Base-by-base conservation (phyloP, 2,797 vertebrate species). In the Melanotaenia nigrans region DNA sequence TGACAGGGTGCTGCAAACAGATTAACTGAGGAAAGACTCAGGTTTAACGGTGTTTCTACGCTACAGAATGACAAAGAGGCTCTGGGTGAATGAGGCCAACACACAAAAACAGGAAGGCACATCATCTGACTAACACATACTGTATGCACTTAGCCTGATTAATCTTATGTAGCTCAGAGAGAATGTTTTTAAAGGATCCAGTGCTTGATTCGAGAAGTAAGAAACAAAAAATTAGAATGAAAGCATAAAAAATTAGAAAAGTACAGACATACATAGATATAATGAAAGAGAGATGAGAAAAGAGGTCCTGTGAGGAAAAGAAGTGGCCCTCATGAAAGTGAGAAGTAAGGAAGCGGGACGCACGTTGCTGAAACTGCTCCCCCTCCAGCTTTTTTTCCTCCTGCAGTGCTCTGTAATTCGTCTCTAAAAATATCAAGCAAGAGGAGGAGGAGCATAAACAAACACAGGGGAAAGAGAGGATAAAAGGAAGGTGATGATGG, bases 391-490 rank as follows among this genome's bases (percentile, higher is more conserved):
- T 63, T 89, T 82, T 83, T 79, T 53, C 51, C 65, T 82, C 66
- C 84, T 76, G 88, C 87, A 81, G 87, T 83, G 82, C 78, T 88
- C 84, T 86, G 86, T 91, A 91, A 94, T 90, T 92, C 83, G 84
- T 75, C 83, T 88, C 90, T 94, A 93, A 94, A 94, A 93, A 94
- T 94, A 95, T 83, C 90, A 82, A 63, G 77, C 82, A 85, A 79
- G 75, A 81, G 64, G 78, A 90, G 83, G 81, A 83, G 89, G 87
- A 85, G 90, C 87, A 77, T 83, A 79, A 88, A 90, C 85, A 92
- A 90, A 87, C 75, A 83, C 51, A 73, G 51, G 70, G 72, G 80
- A 69, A 83, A 78, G 78, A 73, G 68, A 85, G 77, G 72, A 78
- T 60, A 66, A 72, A 79, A 63, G 72, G 63, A 81, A 11, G 55